A percentile compares a stretch with the other conserved stretches of the same genome.
These are phyloP conservation scores for Clanis bilineata DNA, from an alignment of 2,888 invertebrate genomes.

Conservation along the genomic window DNA sequence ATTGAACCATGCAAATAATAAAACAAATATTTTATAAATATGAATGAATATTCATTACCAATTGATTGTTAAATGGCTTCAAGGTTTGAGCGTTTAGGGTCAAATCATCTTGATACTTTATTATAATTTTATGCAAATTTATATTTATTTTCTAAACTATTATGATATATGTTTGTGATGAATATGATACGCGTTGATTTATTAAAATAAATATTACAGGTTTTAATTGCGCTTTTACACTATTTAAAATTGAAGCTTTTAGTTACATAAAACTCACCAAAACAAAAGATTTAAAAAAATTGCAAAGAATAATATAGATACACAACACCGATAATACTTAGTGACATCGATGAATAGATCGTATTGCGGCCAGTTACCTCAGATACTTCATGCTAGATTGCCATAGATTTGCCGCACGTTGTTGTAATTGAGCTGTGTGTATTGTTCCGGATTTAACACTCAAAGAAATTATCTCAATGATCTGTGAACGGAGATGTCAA, in stretches of 20 bases:
- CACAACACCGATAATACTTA: neutral
- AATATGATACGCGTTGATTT: neutral
- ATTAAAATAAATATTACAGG: neutral
- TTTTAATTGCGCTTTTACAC: neutral
- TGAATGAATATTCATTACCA: constrained; percentile 9
- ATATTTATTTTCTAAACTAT: neutral
- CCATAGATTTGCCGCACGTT: neutral
- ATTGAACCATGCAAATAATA: constrained; percentile 34
- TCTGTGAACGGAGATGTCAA: constrained; percentile 15
- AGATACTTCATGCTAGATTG: neutral
- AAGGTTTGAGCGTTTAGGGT: neutral
- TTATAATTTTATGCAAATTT: neutral
- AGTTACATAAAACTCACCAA: neutral
- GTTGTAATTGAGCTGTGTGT: constrained; percentile 1
- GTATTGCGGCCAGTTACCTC: neutral
- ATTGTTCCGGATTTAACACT: constrained; percentile 12
- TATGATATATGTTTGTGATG: neutral
- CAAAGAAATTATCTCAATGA: constrained; percentile 8
- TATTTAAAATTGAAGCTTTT: neutral
- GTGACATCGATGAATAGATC: neutral
- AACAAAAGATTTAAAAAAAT: neutral
- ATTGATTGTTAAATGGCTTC: neutral
- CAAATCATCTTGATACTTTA: constrained; percentile 8
- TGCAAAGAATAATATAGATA: neutral
- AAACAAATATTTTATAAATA: constrained; percentile 3